Evolutionary conservation across 2,888 invertebrate species (phyloP), one percentile per base, ranked within the genome.

Genomic region (Ochropacha duplaris): DNA sequence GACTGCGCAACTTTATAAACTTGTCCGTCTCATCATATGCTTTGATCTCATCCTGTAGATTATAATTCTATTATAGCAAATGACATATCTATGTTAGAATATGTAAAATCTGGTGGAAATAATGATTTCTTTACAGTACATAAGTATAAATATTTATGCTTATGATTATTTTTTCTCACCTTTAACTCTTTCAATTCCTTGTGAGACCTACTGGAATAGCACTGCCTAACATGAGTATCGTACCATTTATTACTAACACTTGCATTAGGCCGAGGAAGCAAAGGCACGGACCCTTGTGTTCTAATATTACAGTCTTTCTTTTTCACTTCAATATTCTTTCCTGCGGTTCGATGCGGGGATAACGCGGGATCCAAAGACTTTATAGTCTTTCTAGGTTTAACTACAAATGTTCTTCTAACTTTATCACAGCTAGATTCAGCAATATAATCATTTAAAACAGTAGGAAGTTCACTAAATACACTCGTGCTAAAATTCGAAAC

Each of bases 41-140:
- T 65, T 84, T 82, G 44, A 93, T 93, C 79, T 93, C 92, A 72
- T 88, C 86, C 92, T 93, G 77, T n/a, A 79, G 81, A 19, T 54
- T 36, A 39, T 12, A 12, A 31, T 22, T n/a, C n/a, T n/a, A n/a
- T n/a, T n/a, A n/a, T n/a, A n/a, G n/a, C n/a, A 36, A 0, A 36
- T 34, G 14, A 34, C 2, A 34, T 14, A 31, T 36, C 4, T n/a
- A 36, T n/a, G n/a, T n/a, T 36, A 6, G 5, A 36, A 36, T 36
- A 1, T n/a, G 4, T 36, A 36, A n/a, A 36, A n/a, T 5, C 5
- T n/a, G 6, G n/a, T n/a, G 4, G 36, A n/a, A 34, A 4, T 34
- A 14, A 14, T 34, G 9, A 28, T 8, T 28, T 9, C 9, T 28
- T 28, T 31, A 31, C 8, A 24, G 26, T 5, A 26, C 4, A 0